Conservation (phyloP, 2,113 vertebrate genomes). For the Osmerus eperlanus region DNA sequence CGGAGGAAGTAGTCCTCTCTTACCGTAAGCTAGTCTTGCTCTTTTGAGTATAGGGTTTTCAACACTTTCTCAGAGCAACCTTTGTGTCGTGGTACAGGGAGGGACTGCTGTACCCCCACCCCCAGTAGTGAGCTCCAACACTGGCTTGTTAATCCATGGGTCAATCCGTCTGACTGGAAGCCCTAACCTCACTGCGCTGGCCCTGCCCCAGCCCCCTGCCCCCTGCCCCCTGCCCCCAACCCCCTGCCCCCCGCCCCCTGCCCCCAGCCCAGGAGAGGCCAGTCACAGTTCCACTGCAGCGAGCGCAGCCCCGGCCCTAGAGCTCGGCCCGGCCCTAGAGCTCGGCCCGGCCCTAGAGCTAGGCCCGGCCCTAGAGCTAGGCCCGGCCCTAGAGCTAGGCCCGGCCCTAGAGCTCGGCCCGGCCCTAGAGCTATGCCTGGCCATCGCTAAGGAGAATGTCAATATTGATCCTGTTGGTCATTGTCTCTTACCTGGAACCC, state of each 20-base stretch:
- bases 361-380: conserved; percentile 57
- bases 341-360: conserved; percentile 40
- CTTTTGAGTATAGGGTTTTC: no score
- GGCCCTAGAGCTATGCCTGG: conserved; percentile 50
- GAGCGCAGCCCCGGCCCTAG: conserved; percentile 29
- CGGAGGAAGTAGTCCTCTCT: conserved; percentile 54
- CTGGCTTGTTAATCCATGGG: conserved; percentile 46
- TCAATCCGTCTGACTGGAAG: conserved; percentile 38
- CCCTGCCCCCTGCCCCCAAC: background rate
- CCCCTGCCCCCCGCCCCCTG: no score
- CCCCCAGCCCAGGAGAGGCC: conserved; percentile 20
- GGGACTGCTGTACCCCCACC: conserved; percentile 65
- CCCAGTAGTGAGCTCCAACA: conserved; percentile 60
- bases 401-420: conserved; percentile 39
- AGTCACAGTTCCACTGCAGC: background rate
- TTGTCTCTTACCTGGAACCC: conserved; percentile 66
- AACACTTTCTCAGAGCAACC: conserved; percentile 49
- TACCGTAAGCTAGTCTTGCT: conserved; percentile 58
- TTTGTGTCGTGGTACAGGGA: conserved; percentile 51
- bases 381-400: conserved; percentile 41
- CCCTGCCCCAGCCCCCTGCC: conserved; percentile 10
- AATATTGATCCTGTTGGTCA: conserved; percentile 74
- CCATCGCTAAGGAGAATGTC: conserved; percentile 70
- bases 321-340: conserved; percentile 31
- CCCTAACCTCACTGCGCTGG: no score